Conservation (phyloP, 2,113 vertebrate genomes). For the Grallaria varia region DNA sequence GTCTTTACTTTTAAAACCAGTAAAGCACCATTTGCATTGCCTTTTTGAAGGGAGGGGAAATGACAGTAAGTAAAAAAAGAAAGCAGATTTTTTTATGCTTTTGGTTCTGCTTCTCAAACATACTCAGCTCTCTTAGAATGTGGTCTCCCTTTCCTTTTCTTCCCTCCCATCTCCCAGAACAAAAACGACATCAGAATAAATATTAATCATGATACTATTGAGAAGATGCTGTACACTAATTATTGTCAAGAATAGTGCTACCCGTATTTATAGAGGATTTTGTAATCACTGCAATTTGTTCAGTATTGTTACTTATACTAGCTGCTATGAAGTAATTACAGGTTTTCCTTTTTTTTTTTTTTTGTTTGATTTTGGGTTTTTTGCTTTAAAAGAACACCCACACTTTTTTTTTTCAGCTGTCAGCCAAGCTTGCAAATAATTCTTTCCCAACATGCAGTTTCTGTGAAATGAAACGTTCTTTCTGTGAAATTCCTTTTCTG, state of each 20-base stretch:
- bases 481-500: neutral
- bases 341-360: neutral
- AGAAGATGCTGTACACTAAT: conserved; percentile 41
- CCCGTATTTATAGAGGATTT: conserved; percentile 52
- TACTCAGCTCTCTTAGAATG: neutral
- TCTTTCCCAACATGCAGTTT: neutral
- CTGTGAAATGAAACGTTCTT: neutral
- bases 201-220: conserved; percentile 46
- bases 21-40: conserved; percentile 70
- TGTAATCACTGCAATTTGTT: conserved; percentile 67
- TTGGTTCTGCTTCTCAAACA: conserved; percentile 29
- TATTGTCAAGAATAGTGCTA: conserved; percentile 48
- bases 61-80: conserved; percentile 67
- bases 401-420: neutral
- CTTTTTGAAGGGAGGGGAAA: conserved; percentile 28
- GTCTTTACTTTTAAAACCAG: conserved; percentile 76
- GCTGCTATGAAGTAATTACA: conserved; percentile 57
- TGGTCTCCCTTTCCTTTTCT: neutral
- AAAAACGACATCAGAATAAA: conserved; percentile 47
- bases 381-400: conserved; percentile 27
- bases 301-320: conserved; percentile 58
- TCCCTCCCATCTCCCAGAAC: neutral
- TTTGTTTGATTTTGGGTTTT: neutral
- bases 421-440: neutral
- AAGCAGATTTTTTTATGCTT: conserved; percentile 39